Evolutionary conservation across 2,113 vertebrate species (phyloP).

Genomic region (Pteronura brasiliensis): DNA sequence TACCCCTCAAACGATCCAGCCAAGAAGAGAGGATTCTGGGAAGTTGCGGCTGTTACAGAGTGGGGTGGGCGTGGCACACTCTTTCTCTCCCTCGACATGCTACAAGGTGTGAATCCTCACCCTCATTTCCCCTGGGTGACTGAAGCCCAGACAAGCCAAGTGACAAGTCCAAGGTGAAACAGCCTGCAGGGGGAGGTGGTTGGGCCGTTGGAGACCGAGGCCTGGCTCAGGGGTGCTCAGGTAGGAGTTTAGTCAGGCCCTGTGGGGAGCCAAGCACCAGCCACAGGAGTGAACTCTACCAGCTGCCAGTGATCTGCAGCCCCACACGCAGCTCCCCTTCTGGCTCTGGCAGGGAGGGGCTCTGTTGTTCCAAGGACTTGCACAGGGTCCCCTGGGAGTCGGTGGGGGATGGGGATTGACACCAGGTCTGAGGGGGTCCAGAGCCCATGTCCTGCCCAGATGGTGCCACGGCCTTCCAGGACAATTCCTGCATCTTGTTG

Average conservation of each 20-base stretch:
- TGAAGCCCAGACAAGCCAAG: background rate
- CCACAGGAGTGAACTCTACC: too few species aligned
- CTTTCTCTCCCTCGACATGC: background rate
- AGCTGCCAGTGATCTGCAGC: too few species aligned
- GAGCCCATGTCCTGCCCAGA: background rate
- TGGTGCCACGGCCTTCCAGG: background rate
- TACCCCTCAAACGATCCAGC: rapidly evolving
- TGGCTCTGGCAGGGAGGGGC: rapidly evolving
- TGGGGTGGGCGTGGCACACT: background rate
- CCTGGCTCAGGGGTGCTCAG: background rate
- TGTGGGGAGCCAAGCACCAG: background rate
- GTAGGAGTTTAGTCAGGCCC: background rate
- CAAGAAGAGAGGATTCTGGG: background rate
- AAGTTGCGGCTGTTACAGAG: constrained; percentile 10
- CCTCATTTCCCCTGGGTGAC: background rate
- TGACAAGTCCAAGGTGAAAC: constrained; percentile 15
- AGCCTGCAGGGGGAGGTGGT: background rate
- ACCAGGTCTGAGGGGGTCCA: background rate
- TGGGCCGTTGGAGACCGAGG: background rate
- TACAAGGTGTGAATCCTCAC: background rate
- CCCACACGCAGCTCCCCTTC: background rate
- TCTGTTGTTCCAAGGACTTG: background rate
- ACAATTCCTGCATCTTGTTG: background rate
- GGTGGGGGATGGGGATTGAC: background rate
- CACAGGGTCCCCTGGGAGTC: background rate